Evolutionary conservation across 2,888 invertebrate genomes (phyloP).

Genomic region (Drosophila eohydei): DNA sequence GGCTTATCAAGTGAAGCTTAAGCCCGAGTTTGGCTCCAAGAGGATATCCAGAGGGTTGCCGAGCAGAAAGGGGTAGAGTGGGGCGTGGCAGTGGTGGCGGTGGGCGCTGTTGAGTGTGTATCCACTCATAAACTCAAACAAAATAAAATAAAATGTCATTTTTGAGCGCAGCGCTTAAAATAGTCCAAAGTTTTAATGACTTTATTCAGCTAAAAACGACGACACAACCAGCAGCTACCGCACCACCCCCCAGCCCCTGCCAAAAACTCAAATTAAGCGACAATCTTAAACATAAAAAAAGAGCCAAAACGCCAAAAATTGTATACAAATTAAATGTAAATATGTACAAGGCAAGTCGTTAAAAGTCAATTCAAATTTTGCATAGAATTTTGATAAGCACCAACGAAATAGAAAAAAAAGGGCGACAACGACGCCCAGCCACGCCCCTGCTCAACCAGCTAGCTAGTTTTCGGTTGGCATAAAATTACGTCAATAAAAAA

Average conservation of each 20-base stretch:
- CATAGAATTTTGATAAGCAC: slow-evolving; percentile 71
- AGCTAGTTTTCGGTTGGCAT: slow-evolving; percentile 67
- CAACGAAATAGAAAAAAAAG: background rate
- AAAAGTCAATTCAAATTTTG: slow-evolving; percentile 79
- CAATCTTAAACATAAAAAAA: slow-evolving; percentile 68
- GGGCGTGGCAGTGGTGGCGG: background rate
- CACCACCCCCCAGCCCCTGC: background rate
- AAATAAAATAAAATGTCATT: slow-evolving; percentile 71
- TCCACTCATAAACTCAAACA: slow-evolving; percentile 66
- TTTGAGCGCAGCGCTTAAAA: slow-evolving; percentile 65
- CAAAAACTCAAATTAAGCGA: slow-evolving; percentile 60
- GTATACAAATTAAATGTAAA: slow-evolving; percentile 79
- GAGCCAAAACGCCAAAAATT: slow-evolving; percentile 54
- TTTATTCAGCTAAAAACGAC: slow-evolving; percentile 57
- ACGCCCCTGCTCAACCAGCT: slow-evolving; percentile 11
- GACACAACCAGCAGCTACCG: slow-evolving; percentile 9
- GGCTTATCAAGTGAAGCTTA: slow-evolving; percentile 74
- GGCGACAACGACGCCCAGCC: background rate
- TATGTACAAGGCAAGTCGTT: slow-evolving; percentile 70
- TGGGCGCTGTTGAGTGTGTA: background rate
- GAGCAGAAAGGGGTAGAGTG: background rate
- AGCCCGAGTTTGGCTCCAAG: slow-evolving; percentile 25
- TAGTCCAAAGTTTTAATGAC: slow-evolving; percentile 79
- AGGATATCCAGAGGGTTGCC: background rate
- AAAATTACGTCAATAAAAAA: slow-evolving; percentile 75